A percentile compares a stretch with the other conserved stretches of the same genome.
phyloP scores from a whole-genome alignment of 2,888 invertebrate genomes.

The Alitta virens region DNA sequence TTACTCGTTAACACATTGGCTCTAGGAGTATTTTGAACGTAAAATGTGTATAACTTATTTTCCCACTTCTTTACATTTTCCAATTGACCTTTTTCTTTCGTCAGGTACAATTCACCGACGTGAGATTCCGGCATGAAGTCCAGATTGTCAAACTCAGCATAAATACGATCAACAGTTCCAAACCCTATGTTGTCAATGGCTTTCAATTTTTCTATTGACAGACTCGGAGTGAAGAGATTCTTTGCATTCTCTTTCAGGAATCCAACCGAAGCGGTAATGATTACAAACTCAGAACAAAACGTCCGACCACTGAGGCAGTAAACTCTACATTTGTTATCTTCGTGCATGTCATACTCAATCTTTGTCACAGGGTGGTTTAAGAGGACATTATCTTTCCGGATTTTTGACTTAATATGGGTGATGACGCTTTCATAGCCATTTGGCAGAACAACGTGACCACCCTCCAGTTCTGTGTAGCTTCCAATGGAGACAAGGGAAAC shows the following conservation, averaged over 20 bases:
- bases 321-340: background rate
- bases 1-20: too few relatives aligned
- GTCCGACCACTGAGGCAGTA: constrained; percentile 18
- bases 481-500: background rate
- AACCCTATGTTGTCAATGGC: constrained; percentile 70
- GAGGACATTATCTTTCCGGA: background rate
- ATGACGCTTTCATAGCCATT: background rate
- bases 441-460: background rate
- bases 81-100: too few relatives aligned
- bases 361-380: background rate
- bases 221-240: constrained; percentile 71
- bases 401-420: background rate
- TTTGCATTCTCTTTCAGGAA: constrained; percentile 70
- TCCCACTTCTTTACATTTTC: too few relatives aligned
- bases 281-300: constrained; percentile 69
- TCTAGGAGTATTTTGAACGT: too few relatives aligned
- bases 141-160: constrained; percentile 66
- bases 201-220: constrained; percentile 70
- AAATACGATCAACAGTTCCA: constrained; percentile 75
- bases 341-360: background rate
- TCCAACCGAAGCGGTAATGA: constrained; percentile 76
- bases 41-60: too few relatives aligned
- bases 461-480: background rate
- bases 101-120: too few relatives aligned
- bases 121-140: background rate